These are phyloP conservation scores for Rhea americana DNA, from an alignment of 2,113 vertebrate species.

Conservation along the genomic window DNA sequence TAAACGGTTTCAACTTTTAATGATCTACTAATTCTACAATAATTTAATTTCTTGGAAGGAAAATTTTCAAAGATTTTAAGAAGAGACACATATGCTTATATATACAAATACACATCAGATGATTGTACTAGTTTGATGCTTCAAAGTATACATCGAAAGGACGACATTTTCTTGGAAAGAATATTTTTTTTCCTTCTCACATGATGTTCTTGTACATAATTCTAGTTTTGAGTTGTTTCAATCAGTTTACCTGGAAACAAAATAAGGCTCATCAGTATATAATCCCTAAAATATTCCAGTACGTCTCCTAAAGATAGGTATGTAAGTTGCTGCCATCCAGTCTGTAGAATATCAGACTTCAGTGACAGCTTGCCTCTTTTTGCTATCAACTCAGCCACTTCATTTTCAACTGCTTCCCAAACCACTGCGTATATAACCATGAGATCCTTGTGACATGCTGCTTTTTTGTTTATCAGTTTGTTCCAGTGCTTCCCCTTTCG, in stretches of 20 bases:
- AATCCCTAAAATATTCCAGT: not conserved
- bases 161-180: not conserved
- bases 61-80: not conserved
- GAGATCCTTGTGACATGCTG: slow-evolving; percentile 19
- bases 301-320: not conserved
- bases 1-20: not conserved
- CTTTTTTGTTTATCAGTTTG: slow-evolving; percentile 53
- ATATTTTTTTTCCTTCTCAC: not conserved
- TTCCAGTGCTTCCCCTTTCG: not conserved
- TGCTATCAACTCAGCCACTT: slow-evolving; percentile 41
- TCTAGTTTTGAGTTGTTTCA: not conserved
- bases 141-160: not conserved
- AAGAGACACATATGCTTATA: not conserved
- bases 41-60: not conserved
- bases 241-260: not conserved
- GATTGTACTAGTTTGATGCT: not conserved
- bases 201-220: not conserved
- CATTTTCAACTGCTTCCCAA: slow-evolving; percentile 46
- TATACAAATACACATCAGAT: not conserved
- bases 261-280: not conserved
- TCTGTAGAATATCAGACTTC: not conserved
- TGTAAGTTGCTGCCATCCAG: not conserved
- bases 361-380: not conserved
- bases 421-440: not conserved
- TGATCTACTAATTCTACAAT: not conserved